Base-by-base conservation (phyloP, 2,113 vertebrate species). In the Cephalopholis sonnerati region DNA sequence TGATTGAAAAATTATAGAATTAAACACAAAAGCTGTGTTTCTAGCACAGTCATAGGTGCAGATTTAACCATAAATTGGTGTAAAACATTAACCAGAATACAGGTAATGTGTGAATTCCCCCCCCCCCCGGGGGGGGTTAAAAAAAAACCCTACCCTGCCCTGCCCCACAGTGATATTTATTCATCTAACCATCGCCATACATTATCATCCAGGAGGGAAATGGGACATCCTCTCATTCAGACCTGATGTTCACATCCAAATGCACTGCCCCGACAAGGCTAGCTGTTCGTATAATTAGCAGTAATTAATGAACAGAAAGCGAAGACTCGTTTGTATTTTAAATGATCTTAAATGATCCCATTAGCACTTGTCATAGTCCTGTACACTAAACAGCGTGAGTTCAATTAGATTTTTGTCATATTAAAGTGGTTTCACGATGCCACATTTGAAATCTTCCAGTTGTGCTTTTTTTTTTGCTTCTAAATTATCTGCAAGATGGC, bases 311-410 rank as follows among this genome's bases (percentile, higher is more conserved):
- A 98, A 98, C 96, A 97, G 96, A 97, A 97, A 97, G 97, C 96
- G 95, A 97, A 96, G 97, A 98, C 97, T 99, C 97, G 97, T 99
- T 99, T 98, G 98, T 98, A 97, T 97, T 98, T 98, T 97, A 99
- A 99, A 99, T 98, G 96, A 98, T 98, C 98, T 98, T 97, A 99
- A 99, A 99, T 98, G 97, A 98, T 98, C 97, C 97, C 97, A 99
- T 99, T 99, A 99, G 97, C 97, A 97, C 97, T 96, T 99, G 98
- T 99, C 98, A 98, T 97, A 96, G 96, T 96, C 97, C 96, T 96
- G 96, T 97, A 98, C 97, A 97, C 97, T 96, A 97, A 99, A 99
- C 97, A 99, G 97, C 96, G 92, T 96, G 97, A 97, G 97, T 97
- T 97, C 97, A 98, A 99, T 99, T 99, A 97, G 95, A 97, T 92